Conservation (phyloP, 2,113 vertebrate species). For the Phyllostomus hastatus region DNA sequence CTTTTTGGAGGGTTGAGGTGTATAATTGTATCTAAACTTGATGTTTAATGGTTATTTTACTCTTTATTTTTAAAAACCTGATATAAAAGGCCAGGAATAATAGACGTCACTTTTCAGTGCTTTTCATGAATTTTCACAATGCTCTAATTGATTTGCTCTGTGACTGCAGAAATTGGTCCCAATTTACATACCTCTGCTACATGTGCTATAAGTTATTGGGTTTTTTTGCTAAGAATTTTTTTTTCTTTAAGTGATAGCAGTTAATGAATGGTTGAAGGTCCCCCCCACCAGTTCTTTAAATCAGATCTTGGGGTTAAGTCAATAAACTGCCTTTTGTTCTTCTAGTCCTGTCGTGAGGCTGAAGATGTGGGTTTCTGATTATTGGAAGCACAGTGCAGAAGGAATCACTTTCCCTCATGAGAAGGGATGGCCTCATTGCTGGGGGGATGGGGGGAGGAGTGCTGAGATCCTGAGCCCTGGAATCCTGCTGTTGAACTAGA, state of each 20-base stretch:
- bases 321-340: conserved; percentile 78
- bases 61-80: conserved; percentile 74
- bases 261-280: conserved; percentile 77
- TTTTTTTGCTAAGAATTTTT: conserved; percentile 52
- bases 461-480: conserved; percentile 58
- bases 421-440: conserved; percentile 67
- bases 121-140: conserved; percentile 74
- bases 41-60: conserved; percentile 48
- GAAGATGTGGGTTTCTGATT: conserved; percentile 78
- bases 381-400: conserved; percentile 70
- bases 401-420: conserved; percentile 71
- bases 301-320: conserved; percentile 78
- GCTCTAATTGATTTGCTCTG: conserved; percentile 76
- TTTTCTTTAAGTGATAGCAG: conserved; percentile 46
- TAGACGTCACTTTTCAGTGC: conserved; percentile 76
- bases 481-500: conserved; percentile 64
- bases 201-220: conserved; percentile 52
- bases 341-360: conserved; percentile 71
- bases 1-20: not conserved
- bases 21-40: conserved; percentile 32
- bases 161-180: conserved; percentile 70
- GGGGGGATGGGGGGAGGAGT: conserved; percentile 3
- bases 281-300: conserved; percentile 70
- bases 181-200: conserved; percentile 69
- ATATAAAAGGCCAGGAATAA: conserved; percentile 53